Evolutionary conservation across 2,797 vertebrate species (phyloP).

Genomic region (Sebastes kiyomatsui): DNA sequence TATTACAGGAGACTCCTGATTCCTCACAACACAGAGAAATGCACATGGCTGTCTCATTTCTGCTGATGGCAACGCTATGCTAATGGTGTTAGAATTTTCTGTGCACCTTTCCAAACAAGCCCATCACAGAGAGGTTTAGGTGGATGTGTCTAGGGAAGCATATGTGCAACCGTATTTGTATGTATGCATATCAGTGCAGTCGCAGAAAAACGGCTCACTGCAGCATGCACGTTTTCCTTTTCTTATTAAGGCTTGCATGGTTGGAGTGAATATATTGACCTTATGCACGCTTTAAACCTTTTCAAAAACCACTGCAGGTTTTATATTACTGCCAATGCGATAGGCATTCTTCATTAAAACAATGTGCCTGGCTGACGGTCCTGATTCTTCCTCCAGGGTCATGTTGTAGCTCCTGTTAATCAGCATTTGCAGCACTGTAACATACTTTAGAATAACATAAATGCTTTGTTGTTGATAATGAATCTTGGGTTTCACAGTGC

Average conservation of each 20-base stretch:
- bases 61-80: constrained; percentile 76
- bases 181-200: constrained; percentile 37
- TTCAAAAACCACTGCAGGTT: constrained; percentile 19
- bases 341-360: constrained; percentile 15
- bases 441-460: neutral
- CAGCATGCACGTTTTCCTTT: constrained; percentile 25
- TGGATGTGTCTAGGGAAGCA: constrained; percentile 27
- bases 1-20: constrained; percentile 53
- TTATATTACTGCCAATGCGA: neutral
- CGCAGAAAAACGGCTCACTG: constrained; percentile 14
- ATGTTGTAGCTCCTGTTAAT: neutral
- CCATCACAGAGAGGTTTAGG: constrained; percentile 47
- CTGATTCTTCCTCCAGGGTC: neutral
- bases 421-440: neutral
- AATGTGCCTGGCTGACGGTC: neutral
- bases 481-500: neutral
- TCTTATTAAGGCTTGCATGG: constrained; percentile 17
- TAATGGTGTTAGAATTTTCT: constrained; percentile 68
- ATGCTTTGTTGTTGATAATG: neutral
- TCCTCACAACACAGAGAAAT: constrained; percentile 52
- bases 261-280: constrained; percentile 33
- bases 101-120: constrained; percentile 60
- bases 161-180: constrained; percentile 41
- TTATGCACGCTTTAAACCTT: constrained; percentile 17
- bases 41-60: constrained; percentile 56